These are phyloP conservation scores for Hesperophylax magnus DNA, from an alignment of 1,140 invertebrate species.

Conservation along the genomic window DNA sequence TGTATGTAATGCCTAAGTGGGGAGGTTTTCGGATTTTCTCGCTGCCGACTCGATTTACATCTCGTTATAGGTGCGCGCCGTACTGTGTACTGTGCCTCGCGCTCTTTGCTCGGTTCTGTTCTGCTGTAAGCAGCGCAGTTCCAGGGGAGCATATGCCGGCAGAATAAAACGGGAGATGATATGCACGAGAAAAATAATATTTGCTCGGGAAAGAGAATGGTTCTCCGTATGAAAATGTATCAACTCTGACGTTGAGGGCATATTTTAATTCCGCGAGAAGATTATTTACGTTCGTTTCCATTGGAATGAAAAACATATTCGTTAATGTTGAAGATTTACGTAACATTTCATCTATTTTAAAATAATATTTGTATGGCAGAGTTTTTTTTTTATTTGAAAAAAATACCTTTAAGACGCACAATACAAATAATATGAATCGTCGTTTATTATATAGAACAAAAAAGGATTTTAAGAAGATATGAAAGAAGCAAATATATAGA, in stretches of 20 bases:
- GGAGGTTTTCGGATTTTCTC: constrained; percentile 46
- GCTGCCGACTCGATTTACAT: constrained; percentile 49
- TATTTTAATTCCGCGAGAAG: constrained; percentile 27
- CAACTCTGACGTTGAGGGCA: not conserved
- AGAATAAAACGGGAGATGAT: constrained; percentile 28
- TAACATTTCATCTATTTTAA: too few species aligned
- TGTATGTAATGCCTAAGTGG: constrained; percentile 50
- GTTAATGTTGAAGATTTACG: too few species aligned
- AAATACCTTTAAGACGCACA: too few species aligned
- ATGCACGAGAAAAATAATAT: constrained; percentile 34
- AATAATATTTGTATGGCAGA: too few species aligned
- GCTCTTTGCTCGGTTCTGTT: not conserved
- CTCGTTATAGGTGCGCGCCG: constrained; percentile 37
- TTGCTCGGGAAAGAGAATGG: constrained; percentile 40
- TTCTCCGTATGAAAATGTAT: constrained; percentile 4
- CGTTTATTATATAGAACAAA: too few species aligned
- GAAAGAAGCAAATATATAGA: too few species aligned
- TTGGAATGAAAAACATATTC: not conserved
- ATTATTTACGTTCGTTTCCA: constrained; percentile 25
- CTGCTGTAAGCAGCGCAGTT: not conserved
- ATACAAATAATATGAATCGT: too few species aligned
- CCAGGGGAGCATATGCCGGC: constrained; percentile 26
- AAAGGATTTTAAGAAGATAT: too few species aligned
- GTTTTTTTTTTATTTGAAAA: too few species aligned
- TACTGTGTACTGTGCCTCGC: too few species aligned